A percentile compares a stretch with the other conserved stretches of the same genome.
These are phyloP conservation scores for Mellivora capensis DNA, from an alignment of 2,113 vertebrate species.

Conservation along the genomic window DNA sequence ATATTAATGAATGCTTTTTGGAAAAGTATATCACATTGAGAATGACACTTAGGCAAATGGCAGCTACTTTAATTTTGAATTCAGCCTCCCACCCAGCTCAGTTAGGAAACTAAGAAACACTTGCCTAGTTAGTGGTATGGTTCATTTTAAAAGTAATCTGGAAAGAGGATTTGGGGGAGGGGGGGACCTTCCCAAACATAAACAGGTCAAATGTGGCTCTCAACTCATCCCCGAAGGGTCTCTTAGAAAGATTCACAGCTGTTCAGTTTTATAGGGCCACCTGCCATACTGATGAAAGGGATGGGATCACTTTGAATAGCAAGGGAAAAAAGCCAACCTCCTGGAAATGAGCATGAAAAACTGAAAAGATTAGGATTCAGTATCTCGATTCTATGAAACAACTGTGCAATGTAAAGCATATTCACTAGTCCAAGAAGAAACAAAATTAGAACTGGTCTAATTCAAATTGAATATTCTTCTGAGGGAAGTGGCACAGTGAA, in stretches of 20 bases:
- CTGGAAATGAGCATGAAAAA: constrained; percentile 60
- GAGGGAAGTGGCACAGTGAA: constrained; percentile 18
- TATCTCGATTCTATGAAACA: constrained; percentile 41
- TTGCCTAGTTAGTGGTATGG: not conserved
- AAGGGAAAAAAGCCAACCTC: constrained; percentile 59
- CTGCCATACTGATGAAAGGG: constrained; percentile 63
- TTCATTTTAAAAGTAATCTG: constrained; percentile 43
- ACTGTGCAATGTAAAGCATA: constrained; percentile 39
- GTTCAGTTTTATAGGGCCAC: constrained; percentile 62
- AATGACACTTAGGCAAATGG: constrained; percentile 44
- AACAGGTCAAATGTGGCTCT: constrained; percentile 70
- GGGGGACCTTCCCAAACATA: constrained; percentile 4
- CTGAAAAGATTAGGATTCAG: constrained; percentile 58
- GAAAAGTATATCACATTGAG: constrained; percentile 42
- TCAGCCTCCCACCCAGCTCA: not conserved
- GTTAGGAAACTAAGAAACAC: constrained; percentile 24
- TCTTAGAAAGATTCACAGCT: constrained; percentile 67
- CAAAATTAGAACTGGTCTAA: constrained; percentile 51
- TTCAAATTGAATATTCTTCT: constrained; percentile 60
- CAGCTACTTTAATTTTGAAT: constrained; percentile 52
- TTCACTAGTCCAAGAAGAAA: constrained; percentile 28
- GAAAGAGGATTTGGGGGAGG: not conserved
- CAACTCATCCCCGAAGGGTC: constrained; percentile 36
- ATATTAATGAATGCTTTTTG: constrained; percentile 74
- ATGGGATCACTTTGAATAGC: constrained; percentile 52